phyloP scores from a whole-genome alignment of 2,888 invertebrate species.

The Keiferia lycopersicella region DNA sequence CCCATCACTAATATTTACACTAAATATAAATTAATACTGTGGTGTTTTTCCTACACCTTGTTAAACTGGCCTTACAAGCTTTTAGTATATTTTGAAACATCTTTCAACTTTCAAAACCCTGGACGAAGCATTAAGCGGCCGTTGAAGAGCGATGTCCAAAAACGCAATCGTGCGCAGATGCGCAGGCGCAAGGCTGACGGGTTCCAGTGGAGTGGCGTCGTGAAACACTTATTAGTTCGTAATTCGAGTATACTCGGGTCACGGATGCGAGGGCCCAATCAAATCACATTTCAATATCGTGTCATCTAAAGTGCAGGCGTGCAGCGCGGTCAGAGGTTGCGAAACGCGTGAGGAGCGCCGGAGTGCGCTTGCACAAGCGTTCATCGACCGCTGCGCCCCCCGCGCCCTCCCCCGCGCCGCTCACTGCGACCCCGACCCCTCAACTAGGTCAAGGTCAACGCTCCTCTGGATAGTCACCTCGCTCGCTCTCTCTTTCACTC shows the following conservation, averaged over 20 bases:
- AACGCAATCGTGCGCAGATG: slow-evolving; percentile 1
- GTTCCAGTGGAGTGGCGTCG: background rate
- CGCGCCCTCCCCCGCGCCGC: slow-evolving; percentile 35
- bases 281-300: background rate
- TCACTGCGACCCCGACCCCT: slow-evolving; percentile 44
- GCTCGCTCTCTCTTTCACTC: slow-evolving; percentile 42
- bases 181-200: background rate
- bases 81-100: background rate
- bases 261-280: background rate
- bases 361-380: slow-evolving; percentile 15
- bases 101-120: slow-evolving; percentile 7
- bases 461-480: slow-evolving; percentile 43
- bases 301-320: slow-evolving; percentile 11
- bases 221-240: slow-evolving; percentile 1
- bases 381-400: slow-evolving; percentile 11
- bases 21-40: slow-evolving; percentile 16
- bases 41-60: slow-evolving; percentile 5
- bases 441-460: slow-evolving; percentile 74
- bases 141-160: background rate
- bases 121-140: background rate
- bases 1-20: background rate
- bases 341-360: slow-evolving; percentile 7
- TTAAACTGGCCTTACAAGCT: slow-evolving; percentile 12
- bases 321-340: slow-evolving; percentile 6
- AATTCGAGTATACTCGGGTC: slow-evolving; percentile 10